Conservation (phyloP, 2,888 invertebrate species). For the Monopis laevigella region DNA sequence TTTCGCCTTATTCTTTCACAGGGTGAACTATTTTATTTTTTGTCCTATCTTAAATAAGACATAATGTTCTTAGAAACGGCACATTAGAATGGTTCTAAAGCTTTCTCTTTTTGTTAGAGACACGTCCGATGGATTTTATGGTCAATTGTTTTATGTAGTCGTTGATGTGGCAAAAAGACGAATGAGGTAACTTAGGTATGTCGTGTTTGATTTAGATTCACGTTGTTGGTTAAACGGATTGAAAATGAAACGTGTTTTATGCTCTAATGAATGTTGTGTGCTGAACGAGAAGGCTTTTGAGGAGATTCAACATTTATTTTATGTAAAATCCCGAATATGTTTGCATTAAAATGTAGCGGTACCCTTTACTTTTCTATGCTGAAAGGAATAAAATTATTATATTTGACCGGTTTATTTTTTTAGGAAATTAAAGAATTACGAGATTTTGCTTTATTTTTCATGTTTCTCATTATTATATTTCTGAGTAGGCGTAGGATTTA, state of each 20-base stretch:
- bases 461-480: too few relatives aligned
- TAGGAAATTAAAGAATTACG: too few relatives aligned
- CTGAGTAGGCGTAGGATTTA: too few relatives aligned
- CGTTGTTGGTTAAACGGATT: conserved; percentile 23
- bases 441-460: too few relatives aligned
- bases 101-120: conserved; percentile 58
- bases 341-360: conserved; percentile 7
- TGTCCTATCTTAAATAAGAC: conserved; percentile 62
- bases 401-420: too few relatives aligned
- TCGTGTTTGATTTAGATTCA: conserved; percentile 23
- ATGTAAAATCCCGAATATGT: neutral
- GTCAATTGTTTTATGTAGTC: conserved; percentile 58
- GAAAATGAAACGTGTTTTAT: conserved; percentile 33
- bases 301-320: neutral
- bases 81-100: conserved; percentile 51
- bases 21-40: conserved; percentile 49
- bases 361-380: too few relatives aligned
- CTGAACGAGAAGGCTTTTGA: conserved; percentile 22
- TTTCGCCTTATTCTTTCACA: conserved; percentile 53
- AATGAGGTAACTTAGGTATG: conserved; percentile 16
- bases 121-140: conserved; percentile 59
- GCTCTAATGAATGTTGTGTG: conserved; percentile 27
- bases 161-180: conserved; percentile 43
- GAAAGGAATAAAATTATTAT: too few relatives aligned
- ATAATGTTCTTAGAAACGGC: conserved; percentile 63